Conservation (phyloP, 2,888 invertebrate genomes). For the Polydesmus complanatus region DNA sequence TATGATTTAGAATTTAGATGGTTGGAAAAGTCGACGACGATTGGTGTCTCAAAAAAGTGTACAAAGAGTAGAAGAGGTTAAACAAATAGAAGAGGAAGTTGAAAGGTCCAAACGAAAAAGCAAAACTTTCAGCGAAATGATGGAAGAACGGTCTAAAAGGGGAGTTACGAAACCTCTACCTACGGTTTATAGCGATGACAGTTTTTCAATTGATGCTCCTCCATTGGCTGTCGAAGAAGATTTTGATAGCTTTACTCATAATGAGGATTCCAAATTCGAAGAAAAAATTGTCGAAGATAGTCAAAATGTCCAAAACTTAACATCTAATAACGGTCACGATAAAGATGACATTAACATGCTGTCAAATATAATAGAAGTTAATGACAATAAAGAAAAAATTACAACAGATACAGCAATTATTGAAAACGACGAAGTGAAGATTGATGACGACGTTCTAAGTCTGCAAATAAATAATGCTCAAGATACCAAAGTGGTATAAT, state of each 20-base stretch:
- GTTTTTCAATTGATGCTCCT: background rate
- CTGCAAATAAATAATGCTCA: no score
- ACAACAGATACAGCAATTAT: no score
- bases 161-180: background rate
- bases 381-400: no score
- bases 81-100: slow-evolving; percentile 62
- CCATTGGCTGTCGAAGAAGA: background rate
- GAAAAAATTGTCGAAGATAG: no score
- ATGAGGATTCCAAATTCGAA: no score
- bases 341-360: no score
- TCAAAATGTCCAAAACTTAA: no score
- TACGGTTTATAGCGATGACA: background rate
- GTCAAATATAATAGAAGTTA: no score
- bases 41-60: slow-evolving; percentile 84
- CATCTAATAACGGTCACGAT: no score
- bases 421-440: no score
- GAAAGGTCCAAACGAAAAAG: slow-evolving; percentile 54
- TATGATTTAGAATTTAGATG: slow-evolving; percentile 73
- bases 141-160: slow-evolving; percentile 45
- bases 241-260: background rate
- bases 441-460: no score
- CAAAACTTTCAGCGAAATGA: slow-evolving; percentile 90
- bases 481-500: no score
- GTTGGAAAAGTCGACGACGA: slow-evolving; percentile 84
- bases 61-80: slow-evolving; percentile 76